phyloP scores from a whole-genome alignment of 2,888 invertebrate genomes.

The Hypolimnas misippus region DNA sequence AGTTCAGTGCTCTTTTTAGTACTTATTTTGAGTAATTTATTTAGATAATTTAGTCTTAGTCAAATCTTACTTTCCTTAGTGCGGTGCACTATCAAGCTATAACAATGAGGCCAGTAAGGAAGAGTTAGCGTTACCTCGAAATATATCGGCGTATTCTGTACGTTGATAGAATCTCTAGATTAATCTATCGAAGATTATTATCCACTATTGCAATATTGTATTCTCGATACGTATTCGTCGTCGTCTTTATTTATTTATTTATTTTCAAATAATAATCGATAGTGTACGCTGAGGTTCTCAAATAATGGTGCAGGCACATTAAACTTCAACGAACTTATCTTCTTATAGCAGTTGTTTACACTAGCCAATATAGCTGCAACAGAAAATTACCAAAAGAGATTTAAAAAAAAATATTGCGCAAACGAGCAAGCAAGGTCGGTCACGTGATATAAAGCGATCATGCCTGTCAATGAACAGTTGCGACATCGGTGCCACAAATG shows the following conservation, averaged over 20 bases:
- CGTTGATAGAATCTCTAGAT: constrained; percentile 32
- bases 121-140: constrained; percentile 16
- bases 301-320: constrained; percentile 6
- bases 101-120: constrained; percentile 39
- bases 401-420: too few relatives aligned
- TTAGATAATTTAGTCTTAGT: constrained; percentile 40
- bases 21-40: constrained; percentile 49
- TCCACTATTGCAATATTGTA: constrained; percentile 23
- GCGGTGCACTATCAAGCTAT: constrained; percentile 32
- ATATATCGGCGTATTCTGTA: not conserved
- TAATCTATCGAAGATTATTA: constrained; percentile 16
- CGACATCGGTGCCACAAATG: too few relatives aligned
- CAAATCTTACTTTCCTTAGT: constrained; percentile 29
- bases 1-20: constrained; percentile 49
- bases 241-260: constrained; percentile 1
- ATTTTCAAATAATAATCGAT: not conserved
- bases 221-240: constrained; percentile 8
- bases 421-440: too few relatives aligned
- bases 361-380: not conserved
- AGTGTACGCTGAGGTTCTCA: not conserved
- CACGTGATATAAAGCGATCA: too few relatives aligned
- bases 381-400: too few relatives aligned
- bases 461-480: too few relatives aligned
- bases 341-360: not conserved
- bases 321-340: not conserved